Conservation (phyloP, 2,888 invertebrate genomes). For the Caenorhabditis virilis region DNA sequence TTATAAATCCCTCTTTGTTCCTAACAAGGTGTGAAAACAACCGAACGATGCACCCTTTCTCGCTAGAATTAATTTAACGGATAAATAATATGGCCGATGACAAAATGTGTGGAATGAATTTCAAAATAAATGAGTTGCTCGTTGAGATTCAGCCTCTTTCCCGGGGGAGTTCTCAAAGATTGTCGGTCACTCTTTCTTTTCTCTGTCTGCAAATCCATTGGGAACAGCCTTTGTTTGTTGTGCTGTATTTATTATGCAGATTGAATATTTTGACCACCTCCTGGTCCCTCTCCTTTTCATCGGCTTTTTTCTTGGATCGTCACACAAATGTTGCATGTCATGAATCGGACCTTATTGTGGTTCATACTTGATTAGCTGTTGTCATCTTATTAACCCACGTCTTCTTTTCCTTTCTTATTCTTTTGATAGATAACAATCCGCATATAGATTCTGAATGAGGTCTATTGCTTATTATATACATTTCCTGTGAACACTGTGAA, state of each 20-base stretch:
- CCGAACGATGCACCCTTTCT: too few species aligned
- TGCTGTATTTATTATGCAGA: conserved; percentile 41
- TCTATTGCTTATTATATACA: too few species aligned
- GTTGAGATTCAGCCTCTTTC: too few species aligned
- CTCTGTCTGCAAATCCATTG: background rate
- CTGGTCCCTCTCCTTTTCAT: background rate
- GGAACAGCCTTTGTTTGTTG: conserved; percentile 33
- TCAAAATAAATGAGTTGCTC: too few species aligned
- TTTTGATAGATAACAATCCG: too few species aligned
- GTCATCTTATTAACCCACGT: conserved; percentile 6
- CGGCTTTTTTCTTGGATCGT: background rate
- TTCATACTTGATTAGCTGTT: conserved; percentile 37
- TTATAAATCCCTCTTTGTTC: too few species aligned
- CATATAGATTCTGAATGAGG: too few species aligned
- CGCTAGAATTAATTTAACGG: too few species aligned
- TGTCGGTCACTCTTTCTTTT: conserved; percentile 1
- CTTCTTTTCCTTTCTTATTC: conserved; percentile 8
- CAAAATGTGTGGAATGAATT: too few species aligned
- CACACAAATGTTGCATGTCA: conserved; percentile 19
- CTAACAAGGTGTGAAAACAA: too few species aligned
- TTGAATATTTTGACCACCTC: conserved; percentile 34
- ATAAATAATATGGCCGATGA: too few species aligned
- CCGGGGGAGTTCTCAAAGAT: background rate
- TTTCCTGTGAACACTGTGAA: too few species aligned
- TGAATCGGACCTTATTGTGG: conserved; percentile 26